A percentile compares a stretch with the other conserved stretches of the same genome.
Conservation (phyloP, 2,888 invertebrate species). For the Ochropleura plecta region DNA sequence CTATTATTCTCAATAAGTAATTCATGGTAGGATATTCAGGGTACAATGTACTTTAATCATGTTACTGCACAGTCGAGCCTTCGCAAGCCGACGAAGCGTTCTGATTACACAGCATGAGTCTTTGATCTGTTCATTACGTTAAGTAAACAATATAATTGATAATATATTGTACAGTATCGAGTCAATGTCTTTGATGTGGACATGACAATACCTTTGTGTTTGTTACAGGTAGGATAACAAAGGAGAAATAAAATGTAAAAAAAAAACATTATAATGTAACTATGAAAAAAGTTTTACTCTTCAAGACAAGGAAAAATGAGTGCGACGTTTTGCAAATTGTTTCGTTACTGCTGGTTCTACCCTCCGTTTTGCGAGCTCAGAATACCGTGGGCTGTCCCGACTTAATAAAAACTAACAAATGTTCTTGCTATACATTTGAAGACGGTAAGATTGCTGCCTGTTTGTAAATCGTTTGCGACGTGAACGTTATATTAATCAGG, state of each 20-base stretch:
- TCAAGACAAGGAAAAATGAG: conserved; percentile 82
- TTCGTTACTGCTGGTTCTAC: conserved; percentile 85
- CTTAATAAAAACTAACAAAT: conserved; percentile 93
- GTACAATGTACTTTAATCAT: conserved; percentile 47
- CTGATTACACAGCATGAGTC: conserved; percentile 49
- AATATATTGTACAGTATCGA: conserved; percentile 5
- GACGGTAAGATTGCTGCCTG: conserved; percentile 91
- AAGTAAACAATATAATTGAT: conserved; percentile 53
- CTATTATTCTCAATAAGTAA: conserved; percentile 55
- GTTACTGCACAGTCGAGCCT: conserved; percentile 38
- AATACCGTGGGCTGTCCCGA: conserved; percentile 92
- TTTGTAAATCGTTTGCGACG: conserved; percentile 50
- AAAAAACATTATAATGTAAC: conserved; percentile 85
- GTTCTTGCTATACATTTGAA: conserved; percentile 97
- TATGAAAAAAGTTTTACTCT: conserved; percentile 86
- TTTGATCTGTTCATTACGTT: conserved; percentile 54
- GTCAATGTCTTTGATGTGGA: conserved; percentile 37
- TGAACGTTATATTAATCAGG: conserved; percentile 59
- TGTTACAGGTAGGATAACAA: conserved; percentile 79
- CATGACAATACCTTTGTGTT: conserved; percentile 56
- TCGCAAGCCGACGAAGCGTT: conserved; percentile 37
- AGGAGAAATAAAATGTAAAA: conserved; percentile 77
- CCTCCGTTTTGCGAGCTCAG: conserved; percentile 87
- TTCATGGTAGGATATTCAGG: conserved; percentile 33
- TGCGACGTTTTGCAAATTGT: conserved; percentile 84